Conservation (phyloP, 2,113 vertebrate species). For the Calyptomena viridis region DNA sequence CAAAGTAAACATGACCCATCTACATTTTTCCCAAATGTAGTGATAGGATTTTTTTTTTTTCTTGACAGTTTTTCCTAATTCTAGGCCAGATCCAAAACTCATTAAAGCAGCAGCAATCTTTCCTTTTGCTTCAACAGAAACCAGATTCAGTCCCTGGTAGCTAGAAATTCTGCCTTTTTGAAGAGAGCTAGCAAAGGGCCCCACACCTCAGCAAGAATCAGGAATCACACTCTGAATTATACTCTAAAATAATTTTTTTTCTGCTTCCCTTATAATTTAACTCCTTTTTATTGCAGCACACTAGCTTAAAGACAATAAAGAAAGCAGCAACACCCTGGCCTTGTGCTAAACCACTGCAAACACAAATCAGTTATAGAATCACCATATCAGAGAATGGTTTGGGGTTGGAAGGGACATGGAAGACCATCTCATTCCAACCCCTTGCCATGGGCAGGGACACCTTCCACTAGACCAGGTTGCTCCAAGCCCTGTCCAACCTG, state of each 20-base stretch:
- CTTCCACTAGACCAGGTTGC: neutral
- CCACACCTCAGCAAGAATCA: neutral
- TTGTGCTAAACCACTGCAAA: neutral
- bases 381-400: neutral
- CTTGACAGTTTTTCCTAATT: neutral
- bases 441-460: neutral
- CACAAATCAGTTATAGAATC: neutral
- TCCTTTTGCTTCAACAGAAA: neutral
- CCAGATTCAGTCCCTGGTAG: neutral
- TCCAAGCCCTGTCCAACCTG: neutral
- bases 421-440: neutral
- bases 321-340: neutral
- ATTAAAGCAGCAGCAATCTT: neutral
- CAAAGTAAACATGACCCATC: neutral
- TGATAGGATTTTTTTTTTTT: neutral
- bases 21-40: neutral
- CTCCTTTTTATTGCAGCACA: neutral
- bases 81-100: neutral
- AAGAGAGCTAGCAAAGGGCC: neutral
- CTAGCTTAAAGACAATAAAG: neutral
- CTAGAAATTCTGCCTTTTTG: neutral
- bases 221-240: neutral
- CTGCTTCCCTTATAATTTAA: neutral
- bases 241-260: neutral
- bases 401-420: neutral